phyloP scores from a whole-genome alignment of 1,140 invertebrate species.

The Pectinophora gossypiella region DNA sequence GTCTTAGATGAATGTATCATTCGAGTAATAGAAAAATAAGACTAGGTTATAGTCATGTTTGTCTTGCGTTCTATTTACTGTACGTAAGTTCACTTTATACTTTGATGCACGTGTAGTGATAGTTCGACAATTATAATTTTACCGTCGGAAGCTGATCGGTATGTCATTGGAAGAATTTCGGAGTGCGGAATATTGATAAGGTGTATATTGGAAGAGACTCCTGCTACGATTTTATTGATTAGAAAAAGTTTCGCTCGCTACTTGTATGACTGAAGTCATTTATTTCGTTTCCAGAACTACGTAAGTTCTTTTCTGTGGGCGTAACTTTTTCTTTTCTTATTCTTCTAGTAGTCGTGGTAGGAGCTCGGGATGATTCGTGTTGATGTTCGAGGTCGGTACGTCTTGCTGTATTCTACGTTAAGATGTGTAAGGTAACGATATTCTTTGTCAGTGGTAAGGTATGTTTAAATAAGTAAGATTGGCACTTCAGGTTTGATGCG shows the following conservation, averaged over 20 bases:
- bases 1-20: conserved; percentile 54
- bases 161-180: conserved; percentile 62
- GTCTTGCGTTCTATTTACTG: conserved; percentile 57
- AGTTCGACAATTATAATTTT: conserved; percentile 57
- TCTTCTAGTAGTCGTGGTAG: conserved; percentile 26
- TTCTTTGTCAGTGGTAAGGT: conserved; percentile 59
- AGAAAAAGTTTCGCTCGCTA: background rate
- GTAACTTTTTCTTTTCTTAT: background rate
- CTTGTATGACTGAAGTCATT: background rate
- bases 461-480: conserved; percentile 41
- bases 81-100: conserved; percentile 67
- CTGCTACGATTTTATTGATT: background rate
- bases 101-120: conserved; percentile 67
- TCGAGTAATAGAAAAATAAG: conserved; percentile 65
- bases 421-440: conserved; percentile 56
- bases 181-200: conserved; percentile 41
- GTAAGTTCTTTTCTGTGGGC: background rate
- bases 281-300: no score
- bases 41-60: conserved; percentile 66
- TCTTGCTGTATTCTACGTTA: conserved; percentile 62
- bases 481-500: conserved; percentile 58
- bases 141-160: conserved; percentile 62
- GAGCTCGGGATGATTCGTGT: conserved; percentile 47
- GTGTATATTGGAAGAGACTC: background rate
- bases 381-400: conserved; percentile 14